Percentiles rank a stretch among this genome's conserved stretches.
These are phyloP conservation scores for Halictus rubicundus DNA, from an alignment of 1,140 invertebrate genomes.

Conservation along the genomic window DNA sequence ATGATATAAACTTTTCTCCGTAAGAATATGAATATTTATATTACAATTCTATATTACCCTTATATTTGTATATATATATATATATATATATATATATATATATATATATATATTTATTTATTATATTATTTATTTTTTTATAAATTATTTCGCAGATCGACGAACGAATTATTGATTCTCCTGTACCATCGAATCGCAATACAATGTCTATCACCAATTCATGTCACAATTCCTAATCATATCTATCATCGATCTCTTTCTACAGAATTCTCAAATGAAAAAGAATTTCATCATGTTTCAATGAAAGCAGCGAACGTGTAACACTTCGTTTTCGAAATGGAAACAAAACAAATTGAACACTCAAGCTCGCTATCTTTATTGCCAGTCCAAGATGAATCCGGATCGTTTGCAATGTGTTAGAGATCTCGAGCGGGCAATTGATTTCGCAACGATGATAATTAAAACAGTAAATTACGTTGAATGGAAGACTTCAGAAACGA, in stretches of 20 bases:
- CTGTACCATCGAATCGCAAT: not conserved
- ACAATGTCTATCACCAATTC: not conserved
- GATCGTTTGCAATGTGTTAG: not conserved
- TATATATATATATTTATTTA: slow-evolving; percentile 7
- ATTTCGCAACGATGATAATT: not conserved
- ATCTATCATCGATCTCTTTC: not conserved
- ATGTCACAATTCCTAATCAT: not conserved
- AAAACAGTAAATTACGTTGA: not conserved
- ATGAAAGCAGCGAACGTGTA: slow-evolving; percentile 1
- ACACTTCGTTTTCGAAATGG: not conserved
- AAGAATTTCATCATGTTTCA: slow-evolving; percentile 29
- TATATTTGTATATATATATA: slow-evolving; percentile 19
- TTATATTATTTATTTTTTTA: too few species aligned
- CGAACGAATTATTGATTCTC: not conserved
- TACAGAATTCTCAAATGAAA: not conserved
- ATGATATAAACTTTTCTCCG: slow-evolving; percentile 14
- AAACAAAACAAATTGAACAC: not conserved
- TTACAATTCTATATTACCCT: slow-evolving; percentile 23
- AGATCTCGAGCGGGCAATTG: not conserved
- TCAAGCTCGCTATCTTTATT: not conserved
- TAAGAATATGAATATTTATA: slow-evolving; percentile 26
- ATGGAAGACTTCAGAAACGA: slow-evolving; percentile 1
- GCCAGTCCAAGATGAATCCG: too few species aligned
- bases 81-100: slow-evolving; percentile 11
- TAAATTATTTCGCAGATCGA: not conserved